Evolutionary conservation across 2,888 invertebrate genomes (phyloP).

Genomic region (Drosophila siamana): DNA sequence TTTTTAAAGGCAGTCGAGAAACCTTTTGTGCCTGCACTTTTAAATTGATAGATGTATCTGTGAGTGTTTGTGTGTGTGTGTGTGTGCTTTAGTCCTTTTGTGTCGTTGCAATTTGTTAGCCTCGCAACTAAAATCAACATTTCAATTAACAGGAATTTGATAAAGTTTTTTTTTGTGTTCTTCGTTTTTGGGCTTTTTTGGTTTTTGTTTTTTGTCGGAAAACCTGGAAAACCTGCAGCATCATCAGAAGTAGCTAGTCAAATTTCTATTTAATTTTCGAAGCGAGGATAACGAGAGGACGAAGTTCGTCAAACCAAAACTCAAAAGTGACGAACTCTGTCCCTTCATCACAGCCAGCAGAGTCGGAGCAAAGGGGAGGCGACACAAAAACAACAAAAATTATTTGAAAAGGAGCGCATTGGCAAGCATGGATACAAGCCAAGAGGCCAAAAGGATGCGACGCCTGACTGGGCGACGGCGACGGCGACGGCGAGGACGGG

Average conservation of each 20-base stretch:
- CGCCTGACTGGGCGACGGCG: slow-evolving; percentile 15
- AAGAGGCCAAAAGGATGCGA: slow-evolving; percentile 38
- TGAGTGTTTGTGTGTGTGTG: neutral
- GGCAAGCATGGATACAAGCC: slow-evolving; percentile 38
- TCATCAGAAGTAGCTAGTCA: slow-evolving; percentile 28
- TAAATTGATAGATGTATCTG: slow-evolving; percentile 5
- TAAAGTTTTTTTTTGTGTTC: slow-evolving; percentile 49
- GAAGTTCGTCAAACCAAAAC: slow-evolving; percentile 74
- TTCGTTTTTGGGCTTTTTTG: neutral
- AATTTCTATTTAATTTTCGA: slow-evolving; percentile 57
- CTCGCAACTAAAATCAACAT: slow-evolving; percentile 64
- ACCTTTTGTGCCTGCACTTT: slow-evolving; percentile 11
- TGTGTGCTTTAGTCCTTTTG: slow-evolving; percentile 22
- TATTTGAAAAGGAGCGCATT: slow-evolving; percentile 30
- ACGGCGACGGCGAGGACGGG: no score
- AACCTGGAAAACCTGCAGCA: slow-evolving; percentile 23
- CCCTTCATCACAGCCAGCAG: slow-evolving; percentile 51
- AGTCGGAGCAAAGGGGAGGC: neutral
- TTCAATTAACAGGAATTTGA: slow-evolving; percentile 73
- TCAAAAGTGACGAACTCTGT: slow-evolving; percentile 71
- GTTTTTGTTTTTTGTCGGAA: slow-evolving; percentile 17
- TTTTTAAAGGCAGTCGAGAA: slow-evolving; percentile 9
- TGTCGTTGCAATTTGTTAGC: slow-evolving; percentile 36
- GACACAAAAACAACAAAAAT: slow-evolving; percentile 52
- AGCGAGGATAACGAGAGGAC: slow-evolving; percentile 42